Evolutionary conservation across 2,797 vertebrate genomes (phyloP).

Genomic region (Gallirallus australis): DNA sequence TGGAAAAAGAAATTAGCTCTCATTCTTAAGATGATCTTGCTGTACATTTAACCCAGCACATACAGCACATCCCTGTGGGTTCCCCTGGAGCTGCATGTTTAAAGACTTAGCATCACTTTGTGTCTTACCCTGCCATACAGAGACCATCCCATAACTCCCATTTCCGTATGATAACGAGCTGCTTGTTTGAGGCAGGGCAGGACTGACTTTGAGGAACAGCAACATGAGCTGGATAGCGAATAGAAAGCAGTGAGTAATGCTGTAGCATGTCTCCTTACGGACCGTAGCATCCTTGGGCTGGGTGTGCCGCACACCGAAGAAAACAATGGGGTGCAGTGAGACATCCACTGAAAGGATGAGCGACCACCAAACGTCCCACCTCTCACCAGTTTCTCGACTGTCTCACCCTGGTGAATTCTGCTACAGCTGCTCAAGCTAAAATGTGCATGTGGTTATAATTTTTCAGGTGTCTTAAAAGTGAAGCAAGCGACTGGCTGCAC

Average conservation of each 20-base stretch:
- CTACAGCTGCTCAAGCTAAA: background rate
- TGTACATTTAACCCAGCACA: background rate
- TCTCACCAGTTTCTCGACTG: background rate
- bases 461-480: background rate
- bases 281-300: background rate
- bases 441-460: background rate
- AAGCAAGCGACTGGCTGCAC: background rate
- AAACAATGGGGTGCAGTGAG: slow-evolving; percentile 3
- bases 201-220: background rate
- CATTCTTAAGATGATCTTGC: background rate
- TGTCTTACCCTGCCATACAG: background rate
- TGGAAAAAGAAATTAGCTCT: background rate
- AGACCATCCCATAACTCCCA: background rate
- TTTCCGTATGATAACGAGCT: background rate
- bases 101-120: background rate
- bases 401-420: background rate
- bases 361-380: slow-evolving; percentile 30
- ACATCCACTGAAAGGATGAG: background rate
- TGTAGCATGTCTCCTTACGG: background rate
- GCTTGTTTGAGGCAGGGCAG: background rate
- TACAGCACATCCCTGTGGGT: background rate
- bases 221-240: background rate
- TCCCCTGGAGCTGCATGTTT: background rate
- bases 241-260: background rate
- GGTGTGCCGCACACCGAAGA: background rate